Evolutionary conservation across 1,140 invertebrate genomes (phyloP).

Genomic region (Plodia interpunctella): DNA sequence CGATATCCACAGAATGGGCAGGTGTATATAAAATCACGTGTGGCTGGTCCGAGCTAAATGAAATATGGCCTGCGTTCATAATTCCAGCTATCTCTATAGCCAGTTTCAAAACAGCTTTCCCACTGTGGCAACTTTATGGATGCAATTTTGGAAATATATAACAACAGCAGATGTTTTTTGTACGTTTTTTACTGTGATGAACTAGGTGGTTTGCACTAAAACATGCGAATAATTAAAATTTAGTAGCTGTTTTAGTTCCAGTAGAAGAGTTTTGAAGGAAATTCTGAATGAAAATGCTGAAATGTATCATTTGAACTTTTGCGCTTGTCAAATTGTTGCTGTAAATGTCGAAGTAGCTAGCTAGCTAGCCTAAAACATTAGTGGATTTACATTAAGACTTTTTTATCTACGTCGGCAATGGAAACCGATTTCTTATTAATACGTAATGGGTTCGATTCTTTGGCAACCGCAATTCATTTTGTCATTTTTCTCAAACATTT

Average conservation of each 20-base stretch:
- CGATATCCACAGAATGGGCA: not conserved
- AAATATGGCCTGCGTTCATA: constrained; percentile 1
- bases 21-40: not conserved
- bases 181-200: not conserved
- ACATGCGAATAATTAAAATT: not conserved
- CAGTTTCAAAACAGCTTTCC: constrained; percentile 5
- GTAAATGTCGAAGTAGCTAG: too few relatives aligned
- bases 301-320: too few relatives aligned
- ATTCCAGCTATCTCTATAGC: not conserved
- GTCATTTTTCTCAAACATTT: too few relatives aligned
- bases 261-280: not conserved
- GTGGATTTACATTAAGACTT: too few relatives aligned
- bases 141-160: not conserved
- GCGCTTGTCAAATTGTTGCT: too few relatives aligned
- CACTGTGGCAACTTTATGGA: constrained; percentile 3
- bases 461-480: too few relatives aligned
- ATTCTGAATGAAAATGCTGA: not conserved
- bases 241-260: not conserved
- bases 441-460: too few relatives aligned
- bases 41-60: not conserved
- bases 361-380: too few relatives aligned
- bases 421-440: too few relatives aligned
- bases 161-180: not conserved
- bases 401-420: too few relatives aligned
- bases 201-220: not conserved